Base-by-base conservation (phyloP, 2,888 invertebrate species). In the Agrotis exclamationis region DNA sequence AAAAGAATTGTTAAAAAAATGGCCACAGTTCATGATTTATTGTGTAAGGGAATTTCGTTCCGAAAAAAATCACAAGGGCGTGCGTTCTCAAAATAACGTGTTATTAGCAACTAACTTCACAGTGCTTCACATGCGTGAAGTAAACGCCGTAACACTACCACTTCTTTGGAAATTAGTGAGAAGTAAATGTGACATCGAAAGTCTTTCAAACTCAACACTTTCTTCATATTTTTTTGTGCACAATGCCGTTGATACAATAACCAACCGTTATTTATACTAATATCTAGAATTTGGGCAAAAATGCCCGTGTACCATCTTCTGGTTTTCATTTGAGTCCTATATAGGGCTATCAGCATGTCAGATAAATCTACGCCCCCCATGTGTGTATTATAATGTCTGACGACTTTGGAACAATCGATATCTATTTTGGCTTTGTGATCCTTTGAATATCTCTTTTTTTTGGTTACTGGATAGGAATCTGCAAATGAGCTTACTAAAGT, bases 181-280 rank as follows among this genome's bases (percentile, higher is more conserved):
- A 65, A 57, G 57, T 56, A 65, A 65, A 65, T 65, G 20, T 65
- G 65, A 57, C 65, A 65, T 57, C 65, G 65, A 65, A 65, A 65
- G 18, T 65, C 56, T 56, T 64, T 65, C 47, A 65, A 57, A 56
- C 47, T 56, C 64, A 65, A 48, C 47, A 57, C 56, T 65, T 65
- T 65, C 56, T 65, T 56, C 47, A 57, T 3, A 65, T 65, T 65
- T 65, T 65, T 65, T 57, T 48, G 64, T 54, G 64, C 33, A 57
- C 56, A 65, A 65, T 56, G 56, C 11, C 56, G 54, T 65, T 48
- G 64, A 57, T 65, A 56, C 54, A 65, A 57, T 53, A 65, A 56
- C 64, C 64, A 65, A 56, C 64, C 64, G 64, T 65, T 65, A 57
- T 65, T 65, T 57, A 65, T 53, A 53, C 51, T 44, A 53, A 63